Evolutionary conservation across 2,113 vertebrate genomes (phyloP).

Genomic region (Burhinus oedicnemus): DNA sequence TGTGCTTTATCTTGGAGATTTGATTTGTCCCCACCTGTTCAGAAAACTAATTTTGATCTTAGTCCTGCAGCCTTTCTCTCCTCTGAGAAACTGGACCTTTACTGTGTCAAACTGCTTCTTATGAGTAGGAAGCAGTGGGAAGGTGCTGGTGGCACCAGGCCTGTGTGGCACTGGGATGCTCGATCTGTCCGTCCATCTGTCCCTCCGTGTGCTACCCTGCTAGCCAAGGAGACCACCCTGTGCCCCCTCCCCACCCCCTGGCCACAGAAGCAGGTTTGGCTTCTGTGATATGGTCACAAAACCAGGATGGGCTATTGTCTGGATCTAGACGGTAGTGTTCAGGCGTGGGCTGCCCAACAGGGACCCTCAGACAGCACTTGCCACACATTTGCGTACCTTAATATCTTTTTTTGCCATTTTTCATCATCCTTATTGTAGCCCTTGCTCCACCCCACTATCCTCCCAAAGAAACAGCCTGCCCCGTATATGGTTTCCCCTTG

Average conservation of each 20-base stretch:
- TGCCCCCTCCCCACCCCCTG: neutral
- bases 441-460: neutral
- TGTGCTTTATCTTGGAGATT: neutral
- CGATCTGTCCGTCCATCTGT: rapidly evolving
- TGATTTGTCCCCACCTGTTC: neutral
- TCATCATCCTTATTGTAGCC: neutral
- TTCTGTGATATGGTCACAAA: neutral
- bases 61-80: neutral
- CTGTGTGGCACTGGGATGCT: neutral
- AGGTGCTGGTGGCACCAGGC: neutral
- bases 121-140: neutral
- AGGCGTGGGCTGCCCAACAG: neutral
- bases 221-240: neutral
- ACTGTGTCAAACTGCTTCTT: neutral
- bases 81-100: neutral
- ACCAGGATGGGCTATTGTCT: neutral
- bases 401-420: neutral
- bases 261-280: neutral
- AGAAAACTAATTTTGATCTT: neutral
- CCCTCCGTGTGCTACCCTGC: neutral
- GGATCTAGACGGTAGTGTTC: rapidly evolving
- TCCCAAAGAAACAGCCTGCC: neutral
- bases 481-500: neutral
- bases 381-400: neutral
- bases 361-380: neutral